Evolutionary conservation across 2,888 invertebrate genomes (phyloP).

Genomic region (Neria commutata): DNA sequence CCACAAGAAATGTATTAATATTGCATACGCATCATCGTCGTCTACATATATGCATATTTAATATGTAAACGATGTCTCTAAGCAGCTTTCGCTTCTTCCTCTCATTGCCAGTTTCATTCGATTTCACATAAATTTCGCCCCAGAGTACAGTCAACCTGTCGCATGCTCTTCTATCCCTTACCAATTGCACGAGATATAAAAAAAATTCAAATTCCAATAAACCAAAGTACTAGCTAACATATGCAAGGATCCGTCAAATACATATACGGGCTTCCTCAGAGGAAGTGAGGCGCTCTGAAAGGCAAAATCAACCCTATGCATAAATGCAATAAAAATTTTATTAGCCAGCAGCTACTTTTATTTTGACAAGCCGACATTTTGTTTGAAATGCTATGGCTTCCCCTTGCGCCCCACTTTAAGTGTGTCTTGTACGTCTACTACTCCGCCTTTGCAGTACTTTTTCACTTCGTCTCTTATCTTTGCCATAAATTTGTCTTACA

Average conservation of each 20-base stretch:
- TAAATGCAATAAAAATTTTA: conserved; percentile 52
- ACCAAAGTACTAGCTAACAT: conserved; percentile 42
- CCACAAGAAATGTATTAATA: too few relatives aligned
- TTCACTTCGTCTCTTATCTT: neutral
- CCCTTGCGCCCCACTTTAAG: neutral
- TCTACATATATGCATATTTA: conserved; percentile 13
- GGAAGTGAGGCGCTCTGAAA: neutral
- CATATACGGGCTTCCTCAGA: neutral
- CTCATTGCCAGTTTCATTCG: conserved; percentile 35
- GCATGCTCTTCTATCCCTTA: neutral
- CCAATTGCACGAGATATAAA: neutral
- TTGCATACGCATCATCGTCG: too few relatives aligned
- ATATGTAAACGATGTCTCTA: neutral
- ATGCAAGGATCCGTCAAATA: conserved; percentile 10
- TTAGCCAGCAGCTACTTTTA: conserved; percentile 47
- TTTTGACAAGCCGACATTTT: conserved; percentile 54
- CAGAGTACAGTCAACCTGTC: neutral
- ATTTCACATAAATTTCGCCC: conserved; percentile 45
- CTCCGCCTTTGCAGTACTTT: neutral
- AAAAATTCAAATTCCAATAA: conserved; percentile 49
- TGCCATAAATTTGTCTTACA: neutral
- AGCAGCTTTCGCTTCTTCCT: neutral
- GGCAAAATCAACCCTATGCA: conserved; percentile 36
- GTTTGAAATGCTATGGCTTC: neutral
- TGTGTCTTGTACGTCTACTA: neutral